Evolutionary conservation across 2,113 vertebrate species (phyloP).

Genomic region (Pelecanoides urinatrix): DNA sequence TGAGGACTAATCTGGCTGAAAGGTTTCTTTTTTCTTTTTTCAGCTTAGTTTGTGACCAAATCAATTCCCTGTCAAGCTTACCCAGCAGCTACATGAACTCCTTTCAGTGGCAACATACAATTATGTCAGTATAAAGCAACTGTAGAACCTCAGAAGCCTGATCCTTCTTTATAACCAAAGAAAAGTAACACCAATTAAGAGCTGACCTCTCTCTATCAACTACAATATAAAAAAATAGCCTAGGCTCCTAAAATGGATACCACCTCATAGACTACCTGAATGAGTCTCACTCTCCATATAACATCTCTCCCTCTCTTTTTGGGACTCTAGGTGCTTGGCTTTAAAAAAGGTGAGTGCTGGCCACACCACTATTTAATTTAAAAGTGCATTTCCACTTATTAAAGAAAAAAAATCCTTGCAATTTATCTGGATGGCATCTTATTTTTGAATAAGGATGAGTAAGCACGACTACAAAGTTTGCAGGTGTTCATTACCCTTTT

Average conservation of each 20-base stretch:
- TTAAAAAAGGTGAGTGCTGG: not conserved
- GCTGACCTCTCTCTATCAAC: rapidly evolving
- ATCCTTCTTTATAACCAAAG: not conserved
- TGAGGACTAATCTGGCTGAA: not conserved
- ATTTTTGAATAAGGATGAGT: not conserved
- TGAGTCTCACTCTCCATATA: not conserved
- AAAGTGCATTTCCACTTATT: not conserved
- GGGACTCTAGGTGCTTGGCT: not conserved
- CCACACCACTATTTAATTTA: not conserved
- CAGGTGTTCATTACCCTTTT: not conserved
- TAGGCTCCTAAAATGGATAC: not conserved
- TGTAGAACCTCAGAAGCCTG: not conserved
- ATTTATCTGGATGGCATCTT: not conserved
- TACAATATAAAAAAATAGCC: rapidly evolving
- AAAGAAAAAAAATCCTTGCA: not conserved
- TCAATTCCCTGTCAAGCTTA: not conserved
- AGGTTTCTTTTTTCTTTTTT: not conserved
- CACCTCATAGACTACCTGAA: not conserved
- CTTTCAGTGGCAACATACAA: not conserved
- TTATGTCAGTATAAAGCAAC: not conserved
- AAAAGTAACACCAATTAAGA: not conserved
- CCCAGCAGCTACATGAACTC: not conserved
- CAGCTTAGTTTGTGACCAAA: not conserved
- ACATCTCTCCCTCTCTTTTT: not conserved
- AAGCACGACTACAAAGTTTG: not conserved